These are phyloP conservation scores for Nycteola revayana DNA, from an alignment of 2,888 invertebrate genomes.

Conservation along the genomic window DNA sequence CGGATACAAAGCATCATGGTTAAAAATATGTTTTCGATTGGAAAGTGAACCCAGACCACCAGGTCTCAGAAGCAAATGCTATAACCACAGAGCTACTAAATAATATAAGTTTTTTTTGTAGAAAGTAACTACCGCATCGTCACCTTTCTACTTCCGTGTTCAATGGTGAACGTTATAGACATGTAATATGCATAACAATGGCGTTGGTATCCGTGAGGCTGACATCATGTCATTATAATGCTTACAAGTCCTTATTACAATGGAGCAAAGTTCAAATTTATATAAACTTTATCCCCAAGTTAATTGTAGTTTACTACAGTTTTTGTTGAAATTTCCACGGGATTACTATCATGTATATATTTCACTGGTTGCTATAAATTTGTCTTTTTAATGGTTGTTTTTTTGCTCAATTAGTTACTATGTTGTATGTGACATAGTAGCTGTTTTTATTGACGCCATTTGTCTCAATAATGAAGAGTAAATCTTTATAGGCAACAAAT, in stretches of 20 bases:
- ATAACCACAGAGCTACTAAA: too few species aligned
- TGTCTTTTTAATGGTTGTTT: constrained; percentile 12
- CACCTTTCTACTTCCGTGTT: constrained; percentile 14
- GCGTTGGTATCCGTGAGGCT: constrained; percentile 25
- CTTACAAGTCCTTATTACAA: constrained; percentile 20
- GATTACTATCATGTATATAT: constrained; percentile 6
- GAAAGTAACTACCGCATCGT: constrained; percentile 10
- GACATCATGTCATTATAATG: constrained; percentile 26
- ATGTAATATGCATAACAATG: constrained; percentile 39
- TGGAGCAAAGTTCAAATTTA: constrained; percentile 22
- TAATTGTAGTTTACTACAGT: constrained; percentile 17
- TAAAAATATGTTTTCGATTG: too few species aligned
- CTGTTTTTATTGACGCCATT: too few species aligned
- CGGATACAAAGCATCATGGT: too few species aligned
- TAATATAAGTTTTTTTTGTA: too few species aligned
- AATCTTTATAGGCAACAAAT: too few species aligned
- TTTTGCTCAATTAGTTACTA: constrained; percentile 11
- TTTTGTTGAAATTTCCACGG: constrained; percentile 18
- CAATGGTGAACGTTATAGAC: constrained; percentile 27
- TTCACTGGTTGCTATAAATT: constrained; percentile 13
- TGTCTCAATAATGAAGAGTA: too few species aligned
- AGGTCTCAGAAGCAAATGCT: too few species aligned
- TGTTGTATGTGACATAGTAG: constrained; percentile 7
- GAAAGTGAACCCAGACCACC: too few species aligned
- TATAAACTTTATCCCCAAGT: constrained; percentile 9